phyloP scores from a whole-genome alignment of 2,888 invertebrate species.

The Morpho helenor region DNA sequence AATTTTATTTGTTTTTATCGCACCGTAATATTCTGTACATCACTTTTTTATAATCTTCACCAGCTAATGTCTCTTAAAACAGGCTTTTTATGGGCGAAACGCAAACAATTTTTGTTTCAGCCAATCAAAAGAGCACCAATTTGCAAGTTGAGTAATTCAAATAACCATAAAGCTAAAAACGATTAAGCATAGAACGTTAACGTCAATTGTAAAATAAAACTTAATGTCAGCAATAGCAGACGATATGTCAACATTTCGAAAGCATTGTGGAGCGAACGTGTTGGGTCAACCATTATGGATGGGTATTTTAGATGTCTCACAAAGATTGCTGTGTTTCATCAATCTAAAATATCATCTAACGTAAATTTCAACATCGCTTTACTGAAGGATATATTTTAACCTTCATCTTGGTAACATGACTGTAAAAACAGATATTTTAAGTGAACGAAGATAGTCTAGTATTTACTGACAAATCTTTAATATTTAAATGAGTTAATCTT shows the following conservation, averaged over 20 bases:
- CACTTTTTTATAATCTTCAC: constrained; percentile 16
- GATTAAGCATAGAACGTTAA: constrained; percentile 6
- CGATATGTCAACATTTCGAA: constrained; percentile 29
- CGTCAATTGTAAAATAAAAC: constrained; percentile 4
- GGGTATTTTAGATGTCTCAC: constrained; percentile 40
- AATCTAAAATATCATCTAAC: constrained; percentile 39
- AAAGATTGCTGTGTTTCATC: constrained; percentile 44
- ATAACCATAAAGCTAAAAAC: constrained; percentile 2
- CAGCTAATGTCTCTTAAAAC: constrained; percentile 11
- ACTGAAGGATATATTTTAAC: constrained; percentile 6
- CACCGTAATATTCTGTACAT: background rate
- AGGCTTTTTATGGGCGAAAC: constrained; percentile 13
- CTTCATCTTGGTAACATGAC: background rate
- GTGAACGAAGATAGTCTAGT: no score
- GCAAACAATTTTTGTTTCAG: constrained; percentile 8
- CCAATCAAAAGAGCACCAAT: background rate
- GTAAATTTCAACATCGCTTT: constrained; percentile 12
- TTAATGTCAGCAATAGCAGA: constrained; percentile 11
- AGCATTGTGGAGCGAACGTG: constrained; percentile 38
- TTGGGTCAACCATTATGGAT: constrained; percentile 39
- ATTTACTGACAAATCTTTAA: no score
- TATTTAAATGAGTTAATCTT: no score
- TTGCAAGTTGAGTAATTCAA: constrained; percentile 1
- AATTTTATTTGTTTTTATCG: no score
- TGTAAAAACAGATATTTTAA: no score